These are phyloP conservation scores for Aramus guarauna DNA, from an alignment of 2,113 vertebrate species.

Conservation along the genomic window DNA sequence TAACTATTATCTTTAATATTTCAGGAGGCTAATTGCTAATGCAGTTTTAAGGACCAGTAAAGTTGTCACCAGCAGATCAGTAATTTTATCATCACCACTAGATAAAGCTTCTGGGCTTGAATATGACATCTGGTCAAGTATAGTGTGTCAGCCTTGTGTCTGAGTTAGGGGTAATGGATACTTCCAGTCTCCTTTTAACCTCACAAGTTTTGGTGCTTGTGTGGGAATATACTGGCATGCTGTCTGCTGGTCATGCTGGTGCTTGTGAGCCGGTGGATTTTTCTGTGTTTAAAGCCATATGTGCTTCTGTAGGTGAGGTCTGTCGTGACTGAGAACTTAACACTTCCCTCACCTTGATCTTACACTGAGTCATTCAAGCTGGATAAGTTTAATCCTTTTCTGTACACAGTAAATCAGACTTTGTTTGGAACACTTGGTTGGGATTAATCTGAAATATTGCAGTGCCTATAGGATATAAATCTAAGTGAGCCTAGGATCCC, in stretches of 20 bases:
- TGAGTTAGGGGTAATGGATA: neutral
- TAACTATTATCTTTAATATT: slow-evolving; percentile 21
- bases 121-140: slow-evolving; percentile 9
- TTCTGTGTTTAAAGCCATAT: neutral
- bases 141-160: neutral
- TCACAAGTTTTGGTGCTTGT: neutral
- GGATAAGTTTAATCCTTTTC: neutral
- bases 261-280: neutral
- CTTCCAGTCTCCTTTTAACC: neutral
- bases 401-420: neutral
- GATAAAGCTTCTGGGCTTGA: neutral
- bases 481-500: neutral
- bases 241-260: neutral
- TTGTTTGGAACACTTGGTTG: neutral
- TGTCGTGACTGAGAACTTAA: neutral
- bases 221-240: neutral
- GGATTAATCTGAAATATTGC: neutral
- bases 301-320: neutral
- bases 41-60: neutral
- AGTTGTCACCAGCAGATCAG: neutral
- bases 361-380: neutral
- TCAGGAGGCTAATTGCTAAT: slow-evolving; percentile 16
- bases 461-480: neutral
- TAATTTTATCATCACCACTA: neutral
- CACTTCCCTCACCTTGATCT: neutral